A percentile compares a stretch with the other conserved stretches of the same genome.
Conservation (phyloP, 1,140 invertebrate genomes). For the Drosophila nebulosa region DNA sequence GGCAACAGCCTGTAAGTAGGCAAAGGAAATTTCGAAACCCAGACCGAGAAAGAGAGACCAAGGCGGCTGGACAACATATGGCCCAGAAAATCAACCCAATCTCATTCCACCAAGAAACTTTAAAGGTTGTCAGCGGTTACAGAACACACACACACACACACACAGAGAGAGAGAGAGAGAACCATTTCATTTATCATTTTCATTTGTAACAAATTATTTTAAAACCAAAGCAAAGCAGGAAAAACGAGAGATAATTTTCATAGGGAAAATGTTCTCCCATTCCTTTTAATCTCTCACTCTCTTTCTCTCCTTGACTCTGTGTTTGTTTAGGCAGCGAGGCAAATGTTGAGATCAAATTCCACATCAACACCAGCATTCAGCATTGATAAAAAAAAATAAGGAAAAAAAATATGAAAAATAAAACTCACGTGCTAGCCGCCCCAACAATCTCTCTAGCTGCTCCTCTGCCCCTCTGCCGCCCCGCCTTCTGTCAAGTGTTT, state of each 20-base stretch:
- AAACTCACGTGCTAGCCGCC: constrained; percentile 51
- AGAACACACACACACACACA: background rate
- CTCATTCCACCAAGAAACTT: constrained; percentile 26
- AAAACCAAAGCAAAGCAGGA: background rate
- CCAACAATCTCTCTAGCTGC: constrained; percentile 18
- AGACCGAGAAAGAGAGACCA: background rate
- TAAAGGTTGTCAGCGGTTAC: constrained; percentile 64
- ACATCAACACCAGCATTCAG: constrained; percentile 59
- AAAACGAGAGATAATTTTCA: constrained; percentile 37
- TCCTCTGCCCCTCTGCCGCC: background rate
- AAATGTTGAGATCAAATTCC: constrained; percentile 70
- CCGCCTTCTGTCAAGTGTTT: constrained; percentile 56
- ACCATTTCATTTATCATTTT: constrained; percentile 16
- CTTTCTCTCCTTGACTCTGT: constrained; percentile 11
- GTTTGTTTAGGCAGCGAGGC: constrained; percentile 58
- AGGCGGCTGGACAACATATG: constrained; percentile 55
- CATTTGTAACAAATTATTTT: constrained; percentile 8
- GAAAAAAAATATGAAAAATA: constrained; percentile 3
- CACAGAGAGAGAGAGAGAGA: constrained; percentile 20
- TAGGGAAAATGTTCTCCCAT: constrained; percentile 16
- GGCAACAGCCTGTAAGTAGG: constrained; percentile 21
- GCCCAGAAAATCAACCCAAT: constrained; percentile 42
- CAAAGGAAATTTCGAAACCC: background rate
- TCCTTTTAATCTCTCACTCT: constrained; percentile 42
- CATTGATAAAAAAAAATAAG: constrained; percentile 22